Evolutionary conservation across 2,888 invertebrate genomes (phyloP).

Genomic region (Sericinus montela): DNA sequence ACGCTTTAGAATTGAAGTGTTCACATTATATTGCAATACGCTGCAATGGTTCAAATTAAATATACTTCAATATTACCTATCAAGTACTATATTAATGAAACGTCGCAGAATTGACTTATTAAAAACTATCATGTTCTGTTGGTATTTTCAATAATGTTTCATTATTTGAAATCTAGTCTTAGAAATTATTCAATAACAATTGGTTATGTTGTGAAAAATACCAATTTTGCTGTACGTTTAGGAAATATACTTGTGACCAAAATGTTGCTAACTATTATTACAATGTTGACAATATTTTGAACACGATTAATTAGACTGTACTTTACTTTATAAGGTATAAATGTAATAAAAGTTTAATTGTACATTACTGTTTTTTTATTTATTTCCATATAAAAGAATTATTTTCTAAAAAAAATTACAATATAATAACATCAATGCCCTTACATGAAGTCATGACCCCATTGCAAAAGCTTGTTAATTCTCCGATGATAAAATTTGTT

Average conservation of each 20-base stretch:
- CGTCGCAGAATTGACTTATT: no score
- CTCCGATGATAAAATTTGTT: constrained; percentile 58
- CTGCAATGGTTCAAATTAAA: no score
- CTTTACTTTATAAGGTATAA: constrained; percentile 20
- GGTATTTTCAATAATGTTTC: not conserved
- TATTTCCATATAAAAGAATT: constrained; percentile 21
- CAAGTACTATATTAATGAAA: no score
- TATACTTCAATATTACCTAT: no score
- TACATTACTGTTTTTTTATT: constrained; percentile 22
- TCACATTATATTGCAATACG: no score
- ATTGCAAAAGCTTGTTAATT: constrained; percentile 65
- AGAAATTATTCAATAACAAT: constrained; percentile 10
- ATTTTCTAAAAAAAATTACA: constrained; percentile 38
- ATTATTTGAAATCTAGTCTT: constrained; percentile 15
- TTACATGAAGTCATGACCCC: constrained; percentile 61
- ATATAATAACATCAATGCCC: constrained; percentile 61
- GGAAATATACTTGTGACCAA: constrained; percentile 63
- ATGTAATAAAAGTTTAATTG: constrained; percentile 39
- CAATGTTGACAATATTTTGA: constrained; percentile 55
- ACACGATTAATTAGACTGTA: constrained; percentile 48
- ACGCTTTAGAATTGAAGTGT: no score
- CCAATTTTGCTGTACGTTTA: constrained; percentile 25
- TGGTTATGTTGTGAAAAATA: constrained; percentile 1
- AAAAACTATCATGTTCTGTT: no score
- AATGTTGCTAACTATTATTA: constrained; percentile 41